These are phyloP conservation scores for Maccullochella peelii DNA, from an alignment of 2,113 vertebrate genomes.

Conservation along the genomic window DNA sequence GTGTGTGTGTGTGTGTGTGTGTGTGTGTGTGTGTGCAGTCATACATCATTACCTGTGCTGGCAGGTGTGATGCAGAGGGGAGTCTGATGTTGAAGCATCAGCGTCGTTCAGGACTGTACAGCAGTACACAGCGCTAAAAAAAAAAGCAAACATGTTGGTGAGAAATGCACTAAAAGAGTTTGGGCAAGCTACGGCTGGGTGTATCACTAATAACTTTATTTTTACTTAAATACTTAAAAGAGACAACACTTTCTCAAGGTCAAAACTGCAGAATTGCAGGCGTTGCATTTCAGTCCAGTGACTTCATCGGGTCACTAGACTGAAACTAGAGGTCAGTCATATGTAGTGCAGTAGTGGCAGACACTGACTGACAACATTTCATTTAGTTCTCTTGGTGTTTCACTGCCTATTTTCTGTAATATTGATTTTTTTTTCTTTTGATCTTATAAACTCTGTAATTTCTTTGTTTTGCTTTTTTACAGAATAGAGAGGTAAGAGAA, in stretches of 20 bases:
- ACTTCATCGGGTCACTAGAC: not conserved
- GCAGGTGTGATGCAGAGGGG: constrained; percentile 43
- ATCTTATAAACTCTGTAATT: not conserved
- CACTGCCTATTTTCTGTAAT: not conserved
- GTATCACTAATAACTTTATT: not conserved
- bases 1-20: not conserved
- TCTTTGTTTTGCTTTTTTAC: not conserved
- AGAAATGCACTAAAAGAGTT: not conserved
- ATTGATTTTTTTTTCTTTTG: not conserved
- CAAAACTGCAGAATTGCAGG: not conserved
- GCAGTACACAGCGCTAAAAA: not conserved
- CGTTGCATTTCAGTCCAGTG: not conserved
- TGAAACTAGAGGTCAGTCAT: not conserved
- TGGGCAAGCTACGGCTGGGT: not conserved
- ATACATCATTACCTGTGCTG: constrained; percentile 53
- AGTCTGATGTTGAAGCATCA: constrained; percentile 25
- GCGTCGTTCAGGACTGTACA: constrained; percentile 15
- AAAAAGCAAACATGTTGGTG: not conserved
- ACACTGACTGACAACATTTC: not conserved
- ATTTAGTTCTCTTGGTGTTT: not conserved
- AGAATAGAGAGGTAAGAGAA: not conserved
- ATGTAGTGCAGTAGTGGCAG: not conserved
- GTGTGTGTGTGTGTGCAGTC: not conserved
- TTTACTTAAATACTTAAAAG: not conserved
- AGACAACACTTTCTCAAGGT: not conserved